Conservation (phyloP, 2,113 vertebrate species). For the Pungitius pungitius region DNA sequence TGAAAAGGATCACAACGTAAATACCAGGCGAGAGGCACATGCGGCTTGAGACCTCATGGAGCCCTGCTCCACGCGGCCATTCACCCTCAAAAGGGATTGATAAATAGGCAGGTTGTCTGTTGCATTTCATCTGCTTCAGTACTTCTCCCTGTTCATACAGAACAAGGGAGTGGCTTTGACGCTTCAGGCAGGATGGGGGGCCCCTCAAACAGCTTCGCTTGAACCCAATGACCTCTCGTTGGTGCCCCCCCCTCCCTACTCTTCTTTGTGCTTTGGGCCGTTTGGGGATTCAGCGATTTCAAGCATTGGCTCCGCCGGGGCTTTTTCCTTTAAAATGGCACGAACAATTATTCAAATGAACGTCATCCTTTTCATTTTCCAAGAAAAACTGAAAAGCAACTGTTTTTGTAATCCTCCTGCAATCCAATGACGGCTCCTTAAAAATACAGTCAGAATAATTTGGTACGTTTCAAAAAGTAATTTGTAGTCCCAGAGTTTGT, state of each 20-base stretch:
- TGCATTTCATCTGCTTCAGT: conserved; percentile 17
- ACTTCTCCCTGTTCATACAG: conserved; percentile 34
- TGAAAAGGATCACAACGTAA: background rate
- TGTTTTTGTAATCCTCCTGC: no score
- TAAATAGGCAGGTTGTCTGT: conserved; percentile 29
- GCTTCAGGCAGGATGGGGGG: conserved; percentile 22
- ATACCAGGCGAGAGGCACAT: background rate
- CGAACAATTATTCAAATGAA: background rate
- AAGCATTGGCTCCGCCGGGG: no score
- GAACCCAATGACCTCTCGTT: conserved; percentile 48
- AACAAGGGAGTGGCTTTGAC: conserved; percentile 12
- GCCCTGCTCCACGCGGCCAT: background rate
- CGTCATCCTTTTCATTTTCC: background rate
- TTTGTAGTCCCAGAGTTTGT: background rate
- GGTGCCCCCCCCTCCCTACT: background rate
- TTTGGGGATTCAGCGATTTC: background rate
- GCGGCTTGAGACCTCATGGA: background rate
- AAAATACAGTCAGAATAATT: background rate
- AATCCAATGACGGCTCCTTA: background rate
- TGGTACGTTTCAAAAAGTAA: background rate
- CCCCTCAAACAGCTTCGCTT: conserved; percentile 12
- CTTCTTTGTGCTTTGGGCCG: conserved; percentile 21
- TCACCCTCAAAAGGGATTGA: conserved; percentile 25
- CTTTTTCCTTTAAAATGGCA: background rate
- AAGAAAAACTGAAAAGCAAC: background rate